Percentiles rank a stretch among this genome's conserved stretches.
phyloP scores from a whole-genome alignment of 2,113 vertebrate genomes.

The Python bivittatus region DNA sequence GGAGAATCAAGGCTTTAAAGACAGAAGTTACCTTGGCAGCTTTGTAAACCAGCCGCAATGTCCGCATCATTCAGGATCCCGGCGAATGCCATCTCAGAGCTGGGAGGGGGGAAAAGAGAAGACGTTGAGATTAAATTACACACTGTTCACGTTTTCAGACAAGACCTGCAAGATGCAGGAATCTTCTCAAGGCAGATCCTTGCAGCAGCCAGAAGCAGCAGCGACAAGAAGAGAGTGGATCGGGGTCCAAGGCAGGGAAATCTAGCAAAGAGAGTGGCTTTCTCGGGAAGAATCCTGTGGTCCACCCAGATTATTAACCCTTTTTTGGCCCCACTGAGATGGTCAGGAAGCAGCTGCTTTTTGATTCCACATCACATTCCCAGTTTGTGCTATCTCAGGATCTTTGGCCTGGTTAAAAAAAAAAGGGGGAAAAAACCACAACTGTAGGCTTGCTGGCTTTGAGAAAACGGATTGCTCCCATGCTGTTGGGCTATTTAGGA shows the following conservation, averaged over 20 bases:
- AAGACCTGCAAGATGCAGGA: neutral
- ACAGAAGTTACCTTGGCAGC: constrained; percentile 73
- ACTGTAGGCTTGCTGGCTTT: neutral
- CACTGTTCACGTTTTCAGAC: neutral
- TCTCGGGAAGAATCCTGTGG: neutral
- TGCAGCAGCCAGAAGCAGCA: neutral
- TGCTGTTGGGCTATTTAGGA: neutral
- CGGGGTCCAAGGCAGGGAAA: neutral
- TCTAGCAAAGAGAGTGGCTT: neutral
- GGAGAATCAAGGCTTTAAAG: neutral
- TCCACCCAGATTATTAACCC: neutral
- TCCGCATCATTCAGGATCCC: constrained; percentile 76
- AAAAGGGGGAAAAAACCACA: neutral
- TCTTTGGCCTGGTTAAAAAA: neutral
- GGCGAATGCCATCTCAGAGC: constrained; percentile 76
- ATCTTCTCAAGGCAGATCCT: neutral
- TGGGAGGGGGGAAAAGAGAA: constrained; percentile 42
- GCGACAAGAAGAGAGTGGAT: neutral
- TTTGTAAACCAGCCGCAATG: constrained; percentile 80
- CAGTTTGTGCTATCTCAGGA: neutral
- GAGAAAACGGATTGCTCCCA: neutral
- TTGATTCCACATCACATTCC: neutral
- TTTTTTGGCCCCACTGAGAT: fast-evolving
- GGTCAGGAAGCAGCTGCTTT: neutral
- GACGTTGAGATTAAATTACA: constrained; percentile 5